A percentile compares a stretch with the other conserved stretches of the same genome.
These are phyloP conservation scores for Sinocyclocheilus anophthalmus DNA, from an alignment of 2,113 vertebrate genomes.

Conservation along the genomic window DNA sequence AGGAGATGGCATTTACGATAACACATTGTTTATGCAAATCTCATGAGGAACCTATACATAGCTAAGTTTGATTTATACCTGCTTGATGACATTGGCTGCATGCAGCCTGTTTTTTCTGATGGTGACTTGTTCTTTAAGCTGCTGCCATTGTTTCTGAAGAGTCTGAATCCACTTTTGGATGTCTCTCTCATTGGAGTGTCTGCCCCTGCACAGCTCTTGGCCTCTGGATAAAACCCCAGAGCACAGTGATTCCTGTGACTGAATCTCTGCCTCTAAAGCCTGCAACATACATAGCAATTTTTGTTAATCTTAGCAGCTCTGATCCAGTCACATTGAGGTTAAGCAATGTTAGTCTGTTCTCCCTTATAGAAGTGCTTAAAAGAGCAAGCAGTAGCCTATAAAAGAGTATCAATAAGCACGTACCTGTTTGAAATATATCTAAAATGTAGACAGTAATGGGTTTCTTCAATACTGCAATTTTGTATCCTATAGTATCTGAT, in stretches of 20 bases:
- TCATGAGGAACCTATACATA: neutral
- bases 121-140: conserved; percentile 71
- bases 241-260: conserved; percentile 76
- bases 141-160: conserved; percentile 80
- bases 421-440: neutral
- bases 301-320: neutral
- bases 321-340: neutral
- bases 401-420: neutral
- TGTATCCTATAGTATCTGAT: neutral
- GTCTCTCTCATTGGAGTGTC: conserved; percentile 39
- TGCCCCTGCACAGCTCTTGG: conserved; percentile 73
- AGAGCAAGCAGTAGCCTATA: neutral
- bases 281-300: conserved; percentile 57
- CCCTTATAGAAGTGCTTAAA: neutral
- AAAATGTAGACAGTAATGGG: neutral
- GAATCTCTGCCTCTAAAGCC: conserved; percentile 81
- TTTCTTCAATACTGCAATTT: neutral
- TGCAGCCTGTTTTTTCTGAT: conserved; percentile 72
- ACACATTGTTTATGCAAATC: neutral
- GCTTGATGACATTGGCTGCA: conserved; percentile 77
- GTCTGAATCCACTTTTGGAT: conserved; percentile 75
- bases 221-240: conserved; percentile 74
- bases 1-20: neutral
- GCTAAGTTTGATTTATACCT: conserved; percentile 68
- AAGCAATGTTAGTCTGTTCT: neutral